Conservation (phyloP, 2,888 invertebrate genomes). For the Criorhina ranunculi region DNA sequence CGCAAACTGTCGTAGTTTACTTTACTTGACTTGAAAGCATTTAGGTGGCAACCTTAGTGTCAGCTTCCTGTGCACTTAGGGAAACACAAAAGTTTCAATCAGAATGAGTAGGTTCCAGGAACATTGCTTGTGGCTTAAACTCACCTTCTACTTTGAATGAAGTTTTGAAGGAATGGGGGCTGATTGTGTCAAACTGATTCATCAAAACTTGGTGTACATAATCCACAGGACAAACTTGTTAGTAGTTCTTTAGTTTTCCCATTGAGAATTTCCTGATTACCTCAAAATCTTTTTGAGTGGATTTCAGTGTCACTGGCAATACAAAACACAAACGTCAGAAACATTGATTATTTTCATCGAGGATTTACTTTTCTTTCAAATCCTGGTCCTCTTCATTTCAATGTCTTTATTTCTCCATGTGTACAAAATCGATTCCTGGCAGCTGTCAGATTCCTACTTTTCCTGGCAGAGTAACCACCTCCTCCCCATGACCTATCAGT, state of each 20-base stretch:
- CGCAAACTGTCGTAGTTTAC: too few relatives aligned
- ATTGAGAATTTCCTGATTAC: not conserved
- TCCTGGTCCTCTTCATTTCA: not conserved
- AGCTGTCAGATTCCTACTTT: constrained; percentile 27
- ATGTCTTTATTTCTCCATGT: not conserved
- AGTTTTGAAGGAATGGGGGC: too few relatives aligned
- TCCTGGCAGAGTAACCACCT: not conserved
- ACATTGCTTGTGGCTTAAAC: too few relatives aligned
- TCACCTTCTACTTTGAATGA: too few relatives aligned
- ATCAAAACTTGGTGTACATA: not conserved
- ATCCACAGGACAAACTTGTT: not conserved
- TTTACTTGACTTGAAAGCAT: too few relatives aligned
- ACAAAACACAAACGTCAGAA: not conserved
- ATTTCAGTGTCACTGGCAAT: constrained; percentile 25
- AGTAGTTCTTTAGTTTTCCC: not conserved
- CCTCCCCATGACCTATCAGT: constrained; percentile 14
- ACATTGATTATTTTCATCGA: constrained; percentile 23
- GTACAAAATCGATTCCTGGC: constrained; percentile 41
- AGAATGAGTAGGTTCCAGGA: too few relatives aligned
- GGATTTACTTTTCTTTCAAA: constrained; percentile 21
- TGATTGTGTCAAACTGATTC: too few relatives aligned
- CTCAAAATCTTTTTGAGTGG: not conserved
- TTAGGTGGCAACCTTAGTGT: too few relatives aligned
- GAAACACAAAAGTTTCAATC: too few relatives aligned
- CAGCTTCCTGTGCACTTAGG: too few relatives aligned